Evolutionary conservation across 2,888 invertebrate species (phyloP).

Genomic region (Keiferia lycopersicella): DNA sequence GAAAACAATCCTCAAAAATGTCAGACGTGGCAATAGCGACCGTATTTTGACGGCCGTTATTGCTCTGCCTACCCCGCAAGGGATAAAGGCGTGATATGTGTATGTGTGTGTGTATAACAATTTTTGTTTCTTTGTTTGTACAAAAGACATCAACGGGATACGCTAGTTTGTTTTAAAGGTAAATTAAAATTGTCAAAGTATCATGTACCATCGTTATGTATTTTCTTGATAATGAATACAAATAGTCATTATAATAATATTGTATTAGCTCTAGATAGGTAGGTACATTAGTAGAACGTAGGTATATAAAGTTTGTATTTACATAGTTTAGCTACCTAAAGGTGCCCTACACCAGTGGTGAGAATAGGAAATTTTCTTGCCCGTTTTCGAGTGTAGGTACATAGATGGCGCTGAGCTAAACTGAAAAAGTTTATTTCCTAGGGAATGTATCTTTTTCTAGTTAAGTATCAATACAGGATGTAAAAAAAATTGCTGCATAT

Average conservation of each 20-base stretch:
- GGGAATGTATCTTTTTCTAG: too few relatives aligned
- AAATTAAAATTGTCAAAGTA: constrained; percentile 4
- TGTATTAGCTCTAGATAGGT: background rate
- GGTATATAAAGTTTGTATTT: background rate
- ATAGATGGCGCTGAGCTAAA: too few relatives aligned
- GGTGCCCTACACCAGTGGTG: background rate
- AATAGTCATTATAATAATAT: background rate
- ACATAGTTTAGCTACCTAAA: background rate
- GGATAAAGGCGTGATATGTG: too few relatives aligned
- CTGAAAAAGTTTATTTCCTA: too few relatives aligned
- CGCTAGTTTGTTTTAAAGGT: background rate
- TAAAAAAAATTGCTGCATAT: too few relatives aligned
- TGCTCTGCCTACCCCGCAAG: too few relatives aligned
- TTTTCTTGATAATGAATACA: constrained; percentile 14
- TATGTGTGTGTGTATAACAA: too few relatives aligned
- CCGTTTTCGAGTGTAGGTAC: too few relatives aligned
- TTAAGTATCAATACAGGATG: background rate
- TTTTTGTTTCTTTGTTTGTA: background rate
- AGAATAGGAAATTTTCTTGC: too few relatives aligned
- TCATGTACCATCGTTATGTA: constrained; percentile 30
- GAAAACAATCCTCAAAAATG: too few relatives aligned
- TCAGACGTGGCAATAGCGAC: too few relatives aligned
- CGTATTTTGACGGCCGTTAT: too few relatives aligned
- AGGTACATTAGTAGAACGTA: background rate
- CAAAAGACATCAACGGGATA: constrained; percentile 10